Conservation (phyloP, 2,797 vertebrate species). For the Aldrovandia affinis region DNA sequence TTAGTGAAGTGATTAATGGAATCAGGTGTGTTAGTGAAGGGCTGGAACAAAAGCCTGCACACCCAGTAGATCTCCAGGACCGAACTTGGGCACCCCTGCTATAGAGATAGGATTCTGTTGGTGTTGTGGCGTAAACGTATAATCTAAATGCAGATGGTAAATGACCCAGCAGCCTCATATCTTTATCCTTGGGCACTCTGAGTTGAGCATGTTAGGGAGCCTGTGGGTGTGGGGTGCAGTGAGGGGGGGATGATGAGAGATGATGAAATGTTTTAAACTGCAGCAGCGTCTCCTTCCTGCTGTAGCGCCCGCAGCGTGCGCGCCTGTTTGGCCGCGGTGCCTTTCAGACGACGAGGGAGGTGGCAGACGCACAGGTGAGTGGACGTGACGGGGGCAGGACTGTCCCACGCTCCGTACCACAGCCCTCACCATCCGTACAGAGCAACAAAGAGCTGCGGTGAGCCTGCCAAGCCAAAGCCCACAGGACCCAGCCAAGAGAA, state of each 20-base stretch:
- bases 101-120: constrained; percentile 28
- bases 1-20: too few relatives aligned
- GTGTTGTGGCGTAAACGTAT: constrained; percentile 45
- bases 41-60: too few relatives aligned
- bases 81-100: too few relatives aligned
- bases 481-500: too few relatives aligned
- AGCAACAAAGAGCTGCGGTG: too few relatives aligned
- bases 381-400: too few relatives aligned
- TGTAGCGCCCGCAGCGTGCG: background rate
- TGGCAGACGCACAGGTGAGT: background rate
- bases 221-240: constrained; percentile 48
- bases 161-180: constrained; percentile 48
- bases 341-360: background rate
- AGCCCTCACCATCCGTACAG: too few relatives aligned
- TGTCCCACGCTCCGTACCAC: too few relatives aligned
- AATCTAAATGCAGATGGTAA: constrained; percentile 72
- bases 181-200: constrained; percentile 51
- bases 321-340: background rate
- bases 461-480: too few relatives aligned
- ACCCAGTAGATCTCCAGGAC: too few relatives aligned
- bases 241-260: constrained; percentile 46
- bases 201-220: constrained; percentile 53
- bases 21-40: too few relatives aligned
- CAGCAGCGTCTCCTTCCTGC: constrained; percentile 27
- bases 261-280: constrained; percentile 49